Evolutionary conservation across 1,140 invertebrate genomes (phyloP).

Genomic region (Scaptodrosophila lebanonensis): DNA sequence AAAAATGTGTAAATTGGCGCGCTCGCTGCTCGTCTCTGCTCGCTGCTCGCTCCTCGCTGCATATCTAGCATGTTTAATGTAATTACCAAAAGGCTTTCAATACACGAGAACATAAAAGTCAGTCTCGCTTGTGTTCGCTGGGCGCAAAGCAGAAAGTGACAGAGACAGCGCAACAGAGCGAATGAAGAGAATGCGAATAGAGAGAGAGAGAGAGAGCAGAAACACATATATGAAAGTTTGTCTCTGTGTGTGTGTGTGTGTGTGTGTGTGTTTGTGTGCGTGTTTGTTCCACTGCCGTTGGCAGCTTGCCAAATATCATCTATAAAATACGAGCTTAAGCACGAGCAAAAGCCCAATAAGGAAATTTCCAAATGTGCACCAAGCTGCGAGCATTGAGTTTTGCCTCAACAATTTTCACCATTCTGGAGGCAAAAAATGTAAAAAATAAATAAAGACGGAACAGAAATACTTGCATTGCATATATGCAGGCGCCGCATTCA

Average conservation of each 20-base stretch:
- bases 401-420: slow-evolving; percentile 9
- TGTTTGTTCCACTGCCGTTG: slow-evolving; percentile 15
- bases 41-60: too few species aligned
- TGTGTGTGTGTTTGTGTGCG: background rate
- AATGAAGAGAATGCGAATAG: too few species aligned
- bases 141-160: too few species aligned
- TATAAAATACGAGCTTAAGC: slow-evolving; percentile 73
- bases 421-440: slow-evolving; percentile 18
- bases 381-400: background rate
- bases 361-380: slow-evolving; percentile 51
- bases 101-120: slow-evolving; percentile 57
- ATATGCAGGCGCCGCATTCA: slow-evolving; percentile 15
- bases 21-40: too few species aligned
- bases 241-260: slow-evolving; percentile 16
- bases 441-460: slow-evolving; percentile 27
- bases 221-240: too few species aligned
- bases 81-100: slow-evolving; percentile 74
- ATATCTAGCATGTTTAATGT: slow-evolving; percentile 75
- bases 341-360: slow-evolving; percentile 65
- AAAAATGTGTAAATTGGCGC: slow-evolving; percentile 67
- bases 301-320: slow-evolving; percentile 67
- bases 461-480: slow-evolving; percentile 15
- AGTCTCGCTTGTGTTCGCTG: too few species aligned
- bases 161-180: too few species aligned
- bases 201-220: background rate